Percentiles rank a stretch among this genome's conserved stretches.
Evolutionary conservation across 2,797 vertebrate genomes (phyloP).

Genomic region (Rhabdomys pumilio): DNA sequence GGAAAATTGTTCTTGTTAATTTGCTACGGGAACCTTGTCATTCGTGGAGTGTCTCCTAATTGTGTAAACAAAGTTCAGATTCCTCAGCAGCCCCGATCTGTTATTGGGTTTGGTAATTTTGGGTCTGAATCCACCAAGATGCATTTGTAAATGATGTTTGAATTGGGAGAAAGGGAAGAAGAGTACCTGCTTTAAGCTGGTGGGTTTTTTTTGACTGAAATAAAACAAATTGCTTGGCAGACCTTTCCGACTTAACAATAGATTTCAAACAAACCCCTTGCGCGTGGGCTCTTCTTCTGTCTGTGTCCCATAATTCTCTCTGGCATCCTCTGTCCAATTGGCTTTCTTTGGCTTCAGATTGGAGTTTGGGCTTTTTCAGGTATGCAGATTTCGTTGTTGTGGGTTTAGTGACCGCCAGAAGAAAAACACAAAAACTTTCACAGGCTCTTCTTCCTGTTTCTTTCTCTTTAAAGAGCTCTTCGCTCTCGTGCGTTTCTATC

Average conservation of each 20-base stretch:
- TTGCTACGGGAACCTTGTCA: constrained; percentile 92
- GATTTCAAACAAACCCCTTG: constrained; percentile 59
- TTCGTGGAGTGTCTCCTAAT: constrained; percentile 90
- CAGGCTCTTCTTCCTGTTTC: constrained; percentile 3
- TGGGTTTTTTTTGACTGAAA: constrained; percentile 39
- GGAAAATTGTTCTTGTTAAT: constrained; percentile 94
- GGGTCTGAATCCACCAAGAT: constrained; percentile 76
- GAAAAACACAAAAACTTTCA: background rate
- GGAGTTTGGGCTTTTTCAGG: constrained; percentile 55
- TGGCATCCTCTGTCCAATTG: constrained; percentile 28
- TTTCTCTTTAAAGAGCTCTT: background rate
- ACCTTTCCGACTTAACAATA: constrained; percentile 58
- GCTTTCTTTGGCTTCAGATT: background rate
- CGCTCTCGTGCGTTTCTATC: background rate
- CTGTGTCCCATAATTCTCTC: background rate
- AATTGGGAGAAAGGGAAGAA: constrained; percentile 57
- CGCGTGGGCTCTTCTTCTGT: background rate
- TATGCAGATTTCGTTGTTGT: constrained; percentile 60
- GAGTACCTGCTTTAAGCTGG: constrained; percentile 76
- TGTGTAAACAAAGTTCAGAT: constrained; percentile 92
- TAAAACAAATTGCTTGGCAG: constrained; percentile 69
- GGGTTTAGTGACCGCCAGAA: constrained; percentile 13
- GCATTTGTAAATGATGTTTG: constrained; percentile 76
- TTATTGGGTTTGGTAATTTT: constrained; percentile 82
- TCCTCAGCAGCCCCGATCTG: constrained; percentile 84